These are phyloP conservation scores for Diachasmimorpha longicaudata DNA, from an alignment of 1,140 invertebrate genomes.

Conservation along the genomic window DNA sequence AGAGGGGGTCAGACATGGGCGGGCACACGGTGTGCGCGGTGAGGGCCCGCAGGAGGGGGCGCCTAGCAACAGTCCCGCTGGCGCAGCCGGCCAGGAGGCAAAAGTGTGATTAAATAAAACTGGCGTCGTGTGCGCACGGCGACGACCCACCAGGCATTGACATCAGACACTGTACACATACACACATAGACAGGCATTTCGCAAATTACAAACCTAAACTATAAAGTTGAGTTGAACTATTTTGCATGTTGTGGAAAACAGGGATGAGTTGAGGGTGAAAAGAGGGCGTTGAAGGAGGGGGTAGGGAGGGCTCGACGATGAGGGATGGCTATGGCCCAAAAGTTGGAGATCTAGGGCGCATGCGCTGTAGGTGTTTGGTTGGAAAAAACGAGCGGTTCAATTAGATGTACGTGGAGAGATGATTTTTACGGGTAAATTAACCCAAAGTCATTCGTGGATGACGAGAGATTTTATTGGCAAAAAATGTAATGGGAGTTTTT, in stretches of 20 bases:
- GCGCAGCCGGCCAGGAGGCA: slow-evolving; percentile 45
- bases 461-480: too few species aligned
- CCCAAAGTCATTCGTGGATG: too few species aligned
- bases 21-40: slow-evolving; percentile 40
- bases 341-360: too few species aligned
- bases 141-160: slow-evolving; percentile 28
- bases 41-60: slow-evolving; percentile 48
- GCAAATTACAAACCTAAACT: neutral
- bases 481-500: too few species aligned
- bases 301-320: neutral
- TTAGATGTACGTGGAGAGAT: too few species aligned
- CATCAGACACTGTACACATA: slow-evolving; percentile 11
- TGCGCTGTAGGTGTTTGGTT: too few species aligned
- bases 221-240: neutral
- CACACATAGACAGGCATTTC: slow-evolving; percentile 2
- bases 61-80: slow-evolving; percentile 62
- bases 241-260: neutral
- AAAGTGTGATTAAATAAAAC: slow-evolving; percentile 60
- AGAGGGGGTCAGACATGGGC: slow-evolving; percentile 46
- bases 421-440: too few species aligned
- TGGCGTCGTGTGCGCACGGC: slow-evolving; percentile 47
- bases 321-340: too few species aligned
- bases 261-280: too few species aligned
- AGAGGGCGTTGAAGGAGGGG: neutral
- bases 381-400: too few species aligned